These are phyloP conservation scores for Congeria kusceri DNA, from an alignment of 2,888 invertebrate species.

Conservation along the genomic window DNA sequence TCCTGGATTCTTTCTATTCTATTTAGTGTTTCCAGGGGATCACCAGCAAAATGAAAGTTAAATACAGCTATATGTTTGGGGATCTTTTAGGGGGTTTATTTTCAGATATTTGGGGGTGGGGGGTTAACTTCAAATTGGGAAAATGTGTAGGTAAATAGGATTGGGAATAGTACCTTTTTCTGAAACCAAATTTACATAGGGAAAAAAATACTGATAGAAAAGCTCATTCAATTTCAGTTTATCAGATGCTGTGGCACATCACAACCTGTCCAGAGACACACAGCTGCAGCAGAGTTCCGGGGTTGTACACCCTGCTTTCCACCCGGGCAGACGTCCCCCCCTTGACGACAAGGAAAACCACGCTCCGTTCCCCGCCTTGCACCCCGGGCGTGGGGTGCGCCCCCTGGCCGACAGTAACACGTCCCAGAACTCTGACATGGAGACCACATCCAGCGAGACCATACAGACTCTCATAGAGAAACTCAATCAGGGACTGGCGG, in stretches of 20 bases:
- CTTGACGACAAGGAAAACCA: slow-evolving; percentile 68
- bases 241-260: slow-evolving; percentile 73
- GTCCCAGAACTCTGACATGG: background rate
- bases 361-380: slow-evolving; percentile 17
- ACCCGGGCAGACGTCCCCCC: slow-evolving; percentile 10
- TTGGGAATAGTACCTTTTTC: no score
- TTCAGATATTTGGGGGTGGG: no score
- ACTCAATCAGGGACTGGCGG: slow-evolving; percentile 80
- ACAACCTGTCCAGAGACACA: slow-evolving; percentile 60
- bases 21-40: no score
- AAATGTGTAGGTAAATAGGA: no score
- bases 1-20: no score
- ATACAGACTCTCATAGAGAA: slow-evolving; percentile 79
- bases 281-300: slow-evolving; percentile 9
- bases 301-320: background rate
- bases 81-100: no score
- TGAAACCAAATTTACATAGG: no score
- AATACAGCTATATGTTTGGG: no score
- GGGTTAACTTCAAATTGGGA: no score
- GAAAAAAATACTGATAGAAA: no score
- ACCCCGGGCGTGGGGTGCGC: background rate
- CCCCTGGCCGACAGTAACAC: background rate
- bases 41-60: no score
- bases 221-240: slow-evolving; percentile 62
- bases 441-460: slow-evolving; percentile 42